These are phyloP conservation scores for Leptinotarsa peninsularis DNA, from an alignment of 2,888 invertebrate species.

Conservation along the genomic window DNA sequence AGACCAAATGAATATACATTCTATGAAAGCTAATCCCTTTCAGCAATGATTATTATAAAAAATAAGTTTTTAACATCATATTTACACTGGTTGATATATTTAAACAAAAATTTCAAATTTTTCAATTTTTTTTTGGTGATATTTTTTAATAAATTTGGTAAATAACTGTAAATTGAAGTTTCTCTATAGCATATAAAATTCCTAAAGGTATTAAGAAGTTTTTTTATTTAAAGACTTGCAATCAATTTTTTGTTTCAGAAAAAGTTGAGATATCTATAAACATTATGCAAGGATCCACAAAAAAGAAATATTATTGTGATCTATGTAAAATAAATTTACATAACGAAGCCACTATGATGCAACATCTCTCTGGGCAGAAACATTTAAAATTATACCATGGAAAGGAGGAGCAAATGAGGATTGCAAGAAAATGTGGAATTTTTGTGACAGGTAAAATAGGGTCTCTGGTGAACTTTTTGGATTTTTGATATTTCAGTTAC, in stretches of 20 bases:
- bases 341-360: constrained; percentile 26
- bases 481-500: not conserved
- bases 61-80: no score
- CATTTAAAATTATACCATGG: constrained; percentile 39
- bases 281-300: not conserved
- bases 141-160: no score
- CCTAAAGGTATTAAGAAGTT: no score
- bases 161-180: no score
- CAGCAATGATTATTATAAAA: no score
- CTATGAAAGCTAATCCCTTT: no score
- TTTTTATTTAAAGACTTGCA: no score
- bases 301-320: constrained; percentile 31
- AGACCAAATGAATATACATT: no score
- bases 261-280: not conserved
- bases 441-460: constrained; percentile 51
- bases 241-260: not conserved
- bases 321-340: constrained; percentile 40
- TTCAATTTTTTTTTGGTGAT: no score
- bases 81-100: no score
- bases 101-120: no score
- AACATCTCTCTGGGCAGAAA: constrained; percentile 44
- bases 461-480: not conserved
- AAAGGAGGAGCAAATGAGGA: constrained; percentile 29
- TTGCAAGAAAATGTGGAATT: constrained; percentile 48
- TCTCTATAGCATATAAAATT: no score